A percentile compares a stretch with the other conserved stretches of the same genome.
Conservation (phyloP, 2,113 vertebrate species). For the Hassar affinis region DNA sequence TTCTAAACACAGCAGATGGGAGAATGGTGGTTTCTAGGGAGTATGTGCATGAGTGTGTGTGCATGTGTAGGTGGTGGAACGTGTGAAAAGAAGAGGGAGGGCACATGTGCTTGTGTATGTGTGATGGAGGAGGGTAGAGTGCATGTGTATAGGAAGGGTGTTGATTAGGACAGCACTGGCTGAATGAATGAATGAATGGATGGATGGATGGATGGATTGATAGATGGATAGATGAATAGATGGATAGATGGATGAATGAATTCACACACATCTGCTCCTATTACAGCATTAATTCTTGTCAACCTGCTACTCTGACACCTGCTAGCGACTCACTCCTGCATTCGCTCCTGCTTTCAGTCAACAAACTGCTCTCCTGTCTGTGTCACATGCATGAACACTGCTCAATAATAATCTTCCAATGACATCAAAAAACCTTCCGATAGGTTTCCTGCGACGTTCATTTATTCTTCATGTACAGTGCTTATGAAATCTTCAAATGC, state of each 20-base stretch:
- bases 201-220: background rate
- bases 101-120: conserved; percentile 14
- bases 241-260: background rate
- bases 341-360: background rate
- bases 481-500: conserved; percentile 48
- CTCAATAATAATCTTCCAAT: conserved; percentile 3
- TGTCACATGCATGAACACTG: background rate
- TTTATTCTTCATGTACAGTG: conserved; percentile 21
- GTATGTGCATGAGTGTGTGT: conserved; percentile 30
- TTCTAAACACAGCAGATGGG: conserved; percentile 68
- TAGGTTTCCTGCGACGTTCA: conserved; percentile 39
- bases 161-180: conserved; percentile 57
- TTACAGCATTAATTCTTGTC: background rate
- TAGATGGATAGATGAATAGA: too few species aligned
- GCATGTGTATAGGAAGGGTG: conserved; percentile 44
- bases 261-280: background rate
- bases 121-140: conserved; percentile 34
- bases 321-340: background rate
- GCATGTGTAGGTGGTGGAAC: conserved; percentile 40
- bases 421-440: conserved; percentile 23
- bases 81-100: conserved; percentile 10
- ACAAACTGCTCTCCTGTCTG: background rate
- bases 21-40: conserved; percentile 54
- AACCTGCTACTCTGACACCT: background rate
- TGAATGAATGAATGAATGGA: background rate